Evolutionary conservation across 2,113 vertebrate species (phyloP), one percentile per base, ranked within the genome.

Genomic region (Trinectes maculatus): DNA sequence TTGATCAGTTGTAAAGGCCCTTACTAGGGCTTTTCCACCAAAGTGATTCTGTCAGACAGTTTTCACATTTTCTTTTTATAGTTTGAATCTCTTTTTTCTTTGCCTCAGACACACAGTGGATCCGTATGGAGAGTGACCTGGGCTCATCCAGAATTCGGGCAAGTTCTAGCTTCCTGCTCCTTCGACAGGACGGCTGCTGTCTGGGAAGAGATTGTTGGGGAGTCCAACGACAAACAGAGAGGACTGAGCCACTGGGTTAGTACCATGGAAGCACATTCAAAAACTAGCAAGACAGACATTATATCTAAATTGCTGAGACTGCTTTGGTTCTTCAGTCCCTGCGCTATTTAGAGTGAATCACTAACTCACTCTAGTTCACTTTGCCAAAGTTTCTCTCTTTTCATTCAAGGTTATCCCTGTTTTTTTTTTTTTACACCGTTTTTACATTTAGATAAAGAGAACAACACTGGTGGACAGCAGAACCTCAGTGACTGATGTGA

Each of bases 191-290:
- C 98, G 21, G 98, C 98, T 42, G 98, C 96, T 9, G 96, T 99
- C 0, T 99, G 98, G 98, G 98, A 99, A 87, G 98, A 99, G 92
- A 98, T 99, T 55, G 98, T 99, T 3, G 98, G 98, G 13, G 98
- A 99, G 69, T 99, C 98, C 22, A 99, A 99, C 29, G 97, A 99
- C 90, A 98, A 98, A 88, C 95, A 98, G 64, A 94, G 96, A 56
- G 96, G 96, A 52, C 95, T 97, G 79, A 99, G 96, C 87, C 98
- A 99, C 74, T 99, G 98, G 98, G 98, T 99, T 22, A 91, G 95
- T 48, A 16, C 21, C 29, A 19, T 49, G 21, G 0, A 3, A 3
- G 8, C 49, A 33, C 19, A n/a, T n/a, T n/a, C n/a, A n/a, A n/a
- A n/a, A n/a, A n/a, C n/a, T n/a, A n/a, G n/a, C n/a, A n/a, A n/a